Conservation (phyloP, 2,797 vertebrate genomes). For the Scolopax bukidnonensis region DNA sequence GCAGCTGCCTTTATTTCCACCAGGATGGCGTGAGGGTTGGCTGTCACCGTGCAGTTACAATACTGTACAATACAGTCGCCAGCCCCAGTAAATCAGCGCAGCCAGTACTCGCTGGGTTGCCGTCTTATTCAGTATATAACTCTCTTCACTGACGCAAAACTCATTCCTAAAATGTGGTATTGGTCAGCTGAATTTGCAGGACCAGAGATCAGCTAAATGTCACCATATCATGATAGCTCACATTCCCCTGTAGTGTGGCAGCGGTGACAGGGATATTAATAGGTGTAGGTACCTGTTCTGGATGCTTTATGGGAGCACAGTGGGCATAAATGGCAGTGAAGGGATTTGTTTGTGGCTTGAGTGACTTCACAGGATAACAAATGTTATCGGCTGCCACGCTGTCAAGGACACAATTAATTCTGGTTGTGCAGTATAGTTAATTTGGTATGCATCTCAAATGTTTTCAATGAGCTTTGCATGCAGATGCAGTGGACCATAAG, state of each 20-base stretch:
- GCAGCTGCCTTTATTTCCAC: slow-evolving; percentile 12
- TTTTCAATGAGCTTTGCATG: slow-evolving; percentile 52
- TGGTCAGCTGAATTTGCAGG: slow-evolving; percentile 44
- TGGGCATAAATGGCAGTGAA: slow-evolving; percentile 55
- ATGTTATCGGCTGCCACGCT: slow-evolving; percentile 22
- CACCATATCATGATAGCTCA: neutral
- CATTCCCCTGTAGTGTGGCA: neutral
- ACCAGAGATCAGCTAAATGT: slow-evolving; percentile 50
- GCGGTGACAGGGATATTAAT: slow-evolving; percentile 34
- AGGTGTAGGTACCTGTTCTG: slow-evolving; percentile 41
- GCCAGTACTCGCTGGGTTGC: neutral
- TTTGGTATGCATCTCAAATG: slow-evolving; percentile 63
- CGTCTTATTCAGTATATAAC: neutral
- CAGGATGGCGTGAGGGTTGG: neutral
- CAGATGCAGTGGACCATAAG: slow-evolving; percentile 34
- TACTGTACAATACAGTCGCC: neutral
- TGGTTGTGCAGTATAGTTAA: slow-evolving; percentile 41
- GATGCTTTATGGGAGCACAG: slow-evolving; percentile 57
- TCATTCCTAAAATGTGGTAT: neutral
- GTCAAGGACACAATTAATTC: slow-evolving; percentile 68
- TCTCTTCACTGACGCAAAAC: neutral
- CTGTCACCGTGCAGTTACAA: neutral
- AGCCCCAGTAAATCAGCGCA: slow-evolving; percentile 24
- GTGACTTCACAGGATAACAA: slow-evolving; percentile 60
- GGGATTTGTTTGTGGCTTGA: slow-evolving; percentile 64